Percentiles rank a stretch among this genome's conserved stretches.
These are phyloP conservation scores for Synodontis membranacea DNA, from an alignment of 2,113 vertebrate species.

Conservation along the genomic window DNA sequence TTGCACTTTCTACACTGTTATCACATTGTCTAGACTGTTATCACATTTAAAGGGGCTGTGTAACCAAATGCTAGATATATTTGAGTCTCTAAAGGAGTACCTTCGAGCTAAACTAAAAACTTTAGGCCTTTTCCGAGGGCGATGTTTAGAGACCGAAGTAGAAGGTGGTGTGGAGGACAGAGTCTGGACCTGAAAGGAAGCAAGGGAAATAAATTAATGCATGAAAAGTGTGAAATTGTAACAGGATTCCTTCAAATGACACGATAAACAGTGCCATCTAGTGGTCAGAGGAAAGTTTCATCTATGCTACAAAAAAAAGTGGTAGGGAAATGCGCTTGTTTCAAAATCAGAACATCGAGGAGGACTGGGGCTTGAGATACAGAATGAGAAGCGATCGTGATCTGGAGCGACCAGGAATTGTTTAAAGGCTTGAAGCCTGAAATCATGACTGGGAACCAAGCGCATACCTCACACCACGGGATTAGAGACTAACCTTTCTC, in stretches of 20 bases:
- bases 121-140: slow-evolving; percentile 84
- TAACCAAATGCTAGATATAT: not conserved
- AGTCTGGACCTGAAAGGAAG: slow-evolving; percentile 80
- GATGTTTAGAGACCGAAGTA: slow-evolving; percentile 76
- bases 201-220: not conserved
- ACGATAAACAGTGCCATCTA: slow-evolving; percentile 38
- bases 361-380: not conserved
- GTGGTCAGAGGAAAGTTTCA: slow-evolving; percentile 1
- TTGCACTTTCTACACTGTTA: not conserved
- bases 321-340: not conserved
- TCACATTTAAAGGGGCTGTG: not conserved
- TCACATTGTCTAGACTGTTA: not conserved
- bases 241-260: not conserved
- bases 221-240: not conserved
- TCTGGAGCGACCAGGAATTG: not conserved
- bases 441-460: not conserved
- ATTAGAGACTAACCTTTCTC: slow-evolving; percentile 80
- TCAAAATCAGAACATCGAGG: not conserved
- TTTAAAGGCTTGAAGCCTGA: not conserved
- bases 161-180: slow-evolving; percentile 70
- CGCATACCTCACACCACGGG: not conserved
- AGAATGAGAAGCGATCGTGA: not conserved
- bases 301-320: not conserved
- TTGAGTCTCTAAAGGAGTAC: slow-evolving; percentile 65
- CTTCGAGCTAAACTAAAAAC: slow-evolving; percentile 90